Base-by-base conservation (phyloP, 1,140 invertebrate species). In the Ptiloglossa arizonensis region DNA sequence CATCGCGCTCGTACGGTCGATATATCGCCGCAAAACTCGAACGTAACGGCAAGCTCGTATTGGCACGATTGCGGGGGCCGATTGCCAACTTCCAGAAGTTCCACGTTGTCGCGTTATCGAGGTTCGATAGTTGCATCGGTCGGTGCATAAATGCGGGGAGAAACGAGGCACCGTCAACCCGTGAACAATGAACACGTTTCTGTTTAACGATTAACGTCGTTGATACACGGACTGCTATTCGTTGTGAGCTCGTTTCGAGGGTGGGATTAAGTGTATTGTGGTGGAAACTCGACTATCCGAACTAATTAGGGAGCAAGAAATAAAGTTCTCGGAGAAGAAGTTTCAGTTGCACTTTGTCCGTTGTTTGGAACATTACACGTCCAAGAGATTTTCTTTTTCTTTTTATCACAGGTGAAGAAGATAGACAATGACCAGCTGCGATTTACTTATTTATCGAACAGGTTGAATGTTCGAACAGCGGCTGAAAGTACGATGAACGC, bases 51-150 rank as follows among this genome's bases (percentile, higher is more conserved):
- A 5, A 4, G 11, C 41, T 17, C 46, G 22, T 69, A 57, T 57
- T 69, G 67, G 67, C 67, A 69, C 38, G 52, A 44, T n/a, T n/a
- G 22, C 9, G n/a, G 29, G 32, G 50, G 35, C 50, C 35, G 17
- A 57, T 69, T 69, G 67, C 67, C 67, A 69, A 69, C 22, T 44
- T 44, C 15, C 52, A 69, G 13, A 56, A 29, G 52, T 29, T 69
- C 13, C 35, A 57, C 35, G 67, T 57, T 32, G 24, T 29, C 8
- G 6, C 22, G 50, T 41, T 56, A 69, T 69, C 50, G 24, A 6
- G 24, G 22, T 9, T 56, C 22, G 67, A 29, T 44, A 32, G 66
- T 15, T 5, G 22, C 22, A 22, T 11, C 19, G 19, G 8, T n/a
- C 4, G 46, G 17, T n/a, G 19, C 19, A 22, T 22, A 52, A 52